phyloP scores from a whole-genome alignment of 2,797 vertebrate species.

The Iguana delicatissima region DNA sequence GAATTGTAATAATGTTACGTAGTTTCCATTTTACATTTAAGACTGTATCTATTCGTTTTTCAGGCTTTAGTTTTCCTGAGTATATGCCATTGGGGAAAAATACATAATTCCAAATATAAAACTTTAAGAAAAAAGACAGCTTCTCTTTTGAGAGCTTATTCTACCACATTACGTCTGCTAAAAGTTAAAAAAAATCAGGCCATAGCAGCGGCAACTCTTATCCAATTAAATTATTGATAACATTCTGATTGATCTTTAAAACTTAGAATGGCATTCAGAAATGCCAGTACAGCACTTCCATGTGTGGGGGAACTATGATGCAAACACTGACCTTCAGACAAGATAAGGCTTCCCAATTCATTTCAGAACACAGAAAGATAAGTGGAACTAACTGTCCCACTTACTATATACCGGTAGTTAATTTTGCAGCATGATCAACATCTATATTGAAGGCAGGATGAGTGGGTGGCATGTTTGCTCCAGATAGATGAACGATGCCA shows the following conservation, averaged over 20 bases:
- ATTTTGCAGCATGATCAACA: background rate
- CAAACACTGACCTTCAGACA: background rate
- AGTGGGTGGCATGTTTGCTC: background rate
- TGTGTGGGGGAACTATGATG: background rate
- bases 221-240: background rate
- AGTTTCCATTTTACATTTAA: background rate
- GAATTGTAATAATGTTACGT: background rate
- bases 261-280: background rate
- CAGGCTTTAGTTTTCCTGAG: background rate
- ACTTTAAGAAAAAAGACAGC: background rate
- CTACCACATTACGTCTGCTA: background rate
- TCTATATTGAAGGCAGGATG: background rate
- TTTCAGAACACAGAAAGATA: background rate
- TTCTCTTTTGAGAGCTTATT: background rate
- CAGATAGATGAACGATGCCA: background rate
- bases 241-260: background rate
- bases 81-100: background rate
- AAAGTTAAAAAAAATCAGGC: background rate
- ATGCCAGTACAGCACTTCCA: background rate
- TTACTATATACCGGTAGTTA: background rate
- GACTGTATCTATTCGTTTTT: background rate
- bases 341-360: background rate
- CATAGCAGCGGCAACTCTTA: background rate
- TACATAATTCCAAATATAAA: background rate
- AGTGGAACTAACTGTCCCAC: background rate